Conservation (phyloP, 1,140 invertebrate genomes). For the Drosophila ogumai region DNA sequence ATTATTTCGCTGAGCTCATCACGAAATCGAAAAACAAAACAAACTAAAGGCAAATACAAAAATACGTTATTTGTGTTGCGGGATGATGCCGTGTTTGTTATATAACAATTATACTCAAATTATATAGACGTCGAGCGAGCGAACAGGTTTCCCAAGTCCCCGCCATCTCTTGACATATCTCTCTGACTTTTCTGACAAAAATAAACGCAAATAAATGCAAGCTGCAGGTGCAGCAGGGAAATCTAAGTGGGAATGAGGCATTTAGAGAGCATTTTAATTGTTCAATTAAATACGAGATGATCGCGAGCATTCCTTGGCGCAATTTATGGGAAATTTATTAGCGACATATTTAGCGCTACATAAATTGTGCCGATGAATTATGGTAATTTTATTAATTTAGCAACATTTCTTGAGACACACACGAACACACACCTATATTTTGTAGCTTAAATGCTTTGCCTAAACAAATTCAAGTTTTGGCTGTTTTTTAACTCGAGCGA, state of each 20-base stretch:
- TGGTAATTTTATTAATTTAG: constrained; percentile 24
- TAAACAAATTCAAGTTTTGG: constrained; percentile 21
- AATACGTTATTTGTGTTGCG: constrained; percentile 18
- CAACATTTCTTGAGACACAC: constrained; percentile 13
- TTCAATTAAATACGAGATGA: constrained; percentile 34
- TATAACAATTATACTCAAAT: constrained; percentile 58
- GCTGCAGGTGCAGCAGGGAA: constrained; percentile 32
- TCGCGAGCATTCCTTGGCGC: constrained; percentile 13
- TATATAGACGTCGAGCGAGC: constrained; percentile 30
- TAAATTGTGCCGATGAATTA: constrained; percentile 37
- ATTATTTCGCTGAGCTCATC: constrained; percentile 74
- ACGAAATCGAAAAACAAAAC: constrained; percentile 39
- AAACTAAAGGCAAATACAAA: constrained; percentile 5
- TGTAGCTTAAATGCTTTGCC: constrained; percentile 21
- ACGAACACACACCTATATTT: constrained; percentile 42
- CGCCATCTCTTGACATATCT: constrained; percentile 5
- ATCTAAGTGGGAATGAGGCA: background rate
- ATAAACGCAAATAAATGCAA: constrained; percentile 45
- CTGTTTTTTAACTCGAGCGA: constrained; percentile 10
- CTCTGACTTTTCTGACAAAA: constrained; percentile 5
- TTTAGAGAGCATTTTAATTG: constrained; percentile 14
- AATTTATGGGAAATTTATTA: constrained; percentile 14
- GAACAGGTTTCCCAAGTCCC: constrained; percentile 46
- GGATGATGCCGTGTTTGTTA: constrained; percentile 50
- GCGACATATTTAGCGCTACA: constrained; percentile 14